Conservation (phyloP, 2,888 invertebrate genomes). For the Sinelater perroti region DNA sequence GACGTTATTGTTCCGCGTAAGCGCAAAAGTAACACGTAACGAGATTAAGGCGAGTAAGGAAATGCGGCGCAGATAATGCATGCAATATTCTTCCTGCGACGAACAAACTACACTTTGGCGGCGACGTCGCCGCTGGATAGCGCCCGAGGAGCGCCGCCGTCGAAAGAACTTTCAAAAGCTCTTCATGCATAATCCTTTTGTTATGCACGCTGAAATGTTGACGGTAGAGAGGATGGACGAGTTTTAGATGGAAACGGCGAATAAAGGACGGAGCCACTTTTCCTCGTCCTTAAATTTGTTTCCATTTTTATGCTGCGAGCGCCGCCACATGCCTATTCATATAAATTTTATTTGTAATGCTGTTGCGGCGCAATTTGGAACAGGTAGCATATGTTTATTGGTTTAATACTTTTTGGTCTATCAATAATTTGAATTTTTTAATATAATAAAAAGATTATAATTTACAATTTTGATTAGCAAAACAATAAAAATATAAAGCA, state of each 20-base stretch:
- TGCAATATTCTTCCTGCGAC: conserved; percentile 27
- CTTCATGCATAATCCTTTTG: conserved; percentile 36
- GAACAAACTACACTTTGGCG: conserved; percentile 32
- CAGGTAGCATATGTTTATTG: too few species aligned
- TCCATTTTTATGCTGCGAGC: not conserved
- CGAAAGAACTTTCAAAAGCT: conserved; percentile 33
- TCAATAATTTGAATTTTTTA: not conserved
- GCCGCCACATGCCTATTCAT: too few species aligned
- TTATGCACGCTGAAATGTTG: conserved; percentile 27
- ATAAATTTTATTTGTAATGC: too few species aligned
- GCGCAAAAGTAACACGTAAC: conserved; percentile 20
- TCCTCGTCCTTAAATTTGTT: not conserved
- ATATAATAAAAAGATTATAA: not conserved
- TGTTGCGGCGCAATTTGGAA: too few species aligned
- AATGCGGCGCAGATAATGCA: conserved; percentile 28
- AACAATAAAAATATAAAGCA: not conserved
- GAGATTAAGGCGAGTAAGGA: conserved; percentile 26
- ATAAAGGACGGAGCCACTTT: conserved; percentile 9
- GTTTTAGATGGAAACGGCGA: conserved; percentile 7
- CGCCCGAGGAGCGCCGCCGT: conserved; percentile 23
- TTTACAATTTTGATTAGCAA: not conserved
- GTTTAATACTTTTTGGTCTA: too few species aligned
- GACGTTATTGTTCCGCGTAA: conserved; percentile 24
- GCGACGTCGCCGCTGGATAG: conserved; percentile 25
- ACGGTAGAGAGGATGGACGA: conserved; percentile 14